Percentiles rank a stretch among this genome's conserved stretches.
These are phyloP conservation scores for Pseudorectes ferrugineus DNA, from an alignment of 2,113 vertebrate species.

Conservation along the genomic window DNA sequence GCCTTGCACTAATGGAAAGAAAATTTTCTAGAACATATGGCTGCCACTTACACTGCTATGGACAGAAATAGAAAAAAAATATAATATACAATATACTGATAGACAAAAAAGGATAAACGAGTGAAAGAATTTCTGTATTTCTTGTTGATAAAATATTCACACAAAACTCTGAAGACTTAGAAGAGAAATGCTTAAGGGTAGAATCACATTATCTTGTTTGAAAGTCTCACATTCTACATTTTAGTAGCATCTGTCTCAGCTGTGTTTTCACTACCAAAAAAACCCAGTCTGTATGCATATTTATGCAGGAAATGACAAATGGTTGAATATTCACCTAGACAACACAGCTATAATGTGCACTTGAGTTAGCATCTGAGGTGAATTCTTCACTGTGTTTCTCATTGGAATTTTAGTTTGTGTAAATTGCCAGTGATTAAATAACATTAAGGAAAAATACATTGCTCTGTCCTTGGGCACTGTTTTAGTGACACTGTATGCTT, in stretches of 20 bases:
- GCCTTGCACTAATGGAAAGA: background rate
- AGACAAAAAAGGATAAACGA: background rate
- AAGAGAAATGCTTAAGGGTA: background rate
- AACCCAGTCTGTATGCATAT: background rate
- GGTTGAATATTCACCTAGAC: background rate
- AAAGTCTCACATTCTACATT: background rate
- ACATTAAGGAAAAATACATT: background rate
- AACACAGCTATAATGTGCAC: background rate
- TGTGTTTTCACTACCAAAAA: background rate
- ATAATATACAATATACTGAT: background rate
- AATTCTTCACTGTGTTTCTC: background rate
- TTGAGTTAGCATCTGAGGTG: background rate
- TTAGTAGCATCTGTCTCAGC: background rate
- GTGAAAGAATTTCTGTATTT: background rate
- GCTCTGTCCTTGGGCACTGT: background rate
- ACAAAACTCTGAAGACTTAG: background rate
- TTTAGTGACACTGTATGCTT: background rate
- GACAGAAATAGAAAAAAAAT: background rate
- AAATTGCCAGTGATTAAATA: background rate
- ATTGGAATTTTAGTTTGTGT: background rate
- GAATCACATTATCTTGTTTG: background rate
- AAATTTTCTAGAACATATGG: background rate
- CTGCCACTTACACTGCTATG: background rate
- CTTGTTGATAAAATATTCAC: background rate
- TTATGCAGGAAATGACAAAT: background rate